These are phyloP conservation scores for Serripes groenlandicus DNA, from an alignment of 2,888 invertebrate genomes.

Conservation along the genomic window DNA sequence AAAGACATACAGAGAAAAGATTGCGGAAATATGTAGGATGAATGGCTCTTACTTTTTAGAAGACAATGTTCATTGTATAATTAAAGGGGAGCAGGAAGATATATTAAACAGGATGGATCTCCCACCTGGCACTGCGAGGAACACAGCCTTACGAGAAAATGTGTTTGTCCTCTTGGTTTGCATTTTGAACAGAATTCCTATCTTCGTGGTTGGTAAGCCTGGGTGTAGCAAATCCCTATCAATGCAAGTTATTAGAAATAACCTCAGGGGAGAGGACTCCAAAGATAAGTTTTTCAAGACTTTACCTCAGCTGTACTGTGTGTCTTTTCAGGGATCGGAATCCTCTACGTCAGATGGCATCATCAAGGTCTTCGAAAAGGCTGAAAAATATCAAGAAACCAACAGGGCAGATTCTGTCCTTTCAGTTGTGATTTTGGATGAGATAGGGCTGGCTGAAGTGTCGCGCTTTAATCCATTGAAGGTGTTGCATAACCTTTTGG, in stretches of 20 bases:
- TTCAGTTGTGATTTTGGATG: slow-evolving; percentile 79
- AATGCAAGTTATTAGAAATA: slow-evolving; percentile 73
- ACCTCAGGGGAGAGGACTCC: slow-evolving; percentile 74
- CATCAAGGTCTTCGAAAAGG: slow-evolving; percentile 76
- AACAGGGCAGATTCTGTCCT: slow-evolving; percentile 64
- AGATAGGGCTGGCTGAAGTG: slow-evolving; percentile 79
- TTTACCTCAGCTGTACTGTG: slow-evolving; percentile 72
- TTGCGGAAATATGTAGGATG: slow-evolving; percentile 31
- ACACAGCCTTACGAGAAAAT: slow-evolving; percentile 75
- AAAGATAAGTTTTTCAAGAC: slow-evolving; percentile 68
- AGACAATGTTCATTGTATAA: slow-evolving; percentile 46
- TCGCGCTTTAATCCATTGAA: slow-evolving; percentile 79
- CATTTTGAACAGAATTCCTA: slow-evolving; percentile 73
- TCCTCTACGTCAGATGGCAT: slow-evolving; percentile 79
- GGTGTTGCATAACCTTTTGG: slow-evolving; percentile 76
- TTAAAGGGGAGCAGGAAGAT: slow-evolving; percentile 68
- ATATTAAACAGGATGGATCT: slow-evolving; percentile 72
- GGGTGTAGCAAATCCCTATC: slow-evolving; percentile 78
- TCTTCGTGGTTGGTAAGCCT: slow-evolving; percentile 78
- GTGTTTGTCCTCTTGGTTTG: slow-evolving; percentile 76
- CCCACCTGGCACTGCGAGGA: slow-evolving; percentile 72
- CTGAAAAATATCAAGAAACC: slow-evolving; percentile 69
- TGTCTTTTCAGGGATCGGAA: slow-evolving; percentile 77
- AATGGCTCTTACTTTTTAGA: slow-evolving; percentile 9
- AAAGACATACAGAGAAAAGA: slow-evolving; percentile 39